Base-by-base conservation (phyloP, 1,140 invertebrate genomes). In the Trialeurodes vaporariorum region DNA sequence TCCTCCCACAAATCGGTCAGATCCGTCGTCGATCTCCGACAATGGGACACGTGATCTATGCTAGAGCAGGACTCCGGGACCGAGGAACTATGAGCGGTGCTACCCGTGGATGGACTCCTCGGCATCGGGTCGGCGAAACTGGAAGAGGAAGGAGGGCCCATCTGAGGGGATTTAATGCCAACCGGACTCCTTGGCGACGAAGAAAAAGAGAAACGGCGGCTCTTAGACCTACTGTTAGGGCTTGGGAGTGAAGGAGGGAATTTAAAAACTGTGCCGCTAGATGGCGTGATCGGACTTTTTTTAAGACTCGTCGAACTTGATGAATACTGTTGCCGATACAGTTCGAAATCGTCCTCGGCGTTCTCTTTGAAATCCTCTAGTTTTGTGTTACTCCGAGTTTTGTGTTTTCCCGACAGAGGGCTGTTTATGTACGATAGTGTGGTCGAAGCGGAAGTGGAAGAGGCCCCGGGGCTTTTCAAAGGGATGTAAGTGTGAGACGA, bases 81-180 rank as follows among this genome's bases (percentile, higher is more conserved):
- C 25, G 63, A 68, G 1, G 67, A 68, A 17, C 61, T 34, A 25
- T 61, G 34, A 0, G 24, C 59, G 0, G 67, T 58, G 9, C 62
- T 68, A 0, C 61, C 67, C 21, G 61, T 68, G 62, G 67, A 68
- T 22, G 67, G 67, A 23, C 67, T 68, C 60, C 67, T 58, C 40
- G 67, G 67, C 2, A 68, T 24, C 0, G 67, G 59, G 25, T 63
- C 59, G 34, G 62, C 49, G 0, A 49, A 59, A 23, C 25, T 63
- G 0, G 67, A 63, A 9, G 63, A 63, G 24, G 66, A 63, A 2
- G 61, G n/a, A 0, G 27, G 17, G n/a, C 67, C n/a, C 59, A 59
- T 17, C 64, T 61, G 5, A 59, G 62, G 23, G 27, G 23, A 61
- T 23, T 34, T 25, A 13, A 62, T 26, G 11, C 61, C 27, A 1